Base-by-base conservation (phyloP, 2,113 vertebrate species). In the Colinus virginianus region DNA sequence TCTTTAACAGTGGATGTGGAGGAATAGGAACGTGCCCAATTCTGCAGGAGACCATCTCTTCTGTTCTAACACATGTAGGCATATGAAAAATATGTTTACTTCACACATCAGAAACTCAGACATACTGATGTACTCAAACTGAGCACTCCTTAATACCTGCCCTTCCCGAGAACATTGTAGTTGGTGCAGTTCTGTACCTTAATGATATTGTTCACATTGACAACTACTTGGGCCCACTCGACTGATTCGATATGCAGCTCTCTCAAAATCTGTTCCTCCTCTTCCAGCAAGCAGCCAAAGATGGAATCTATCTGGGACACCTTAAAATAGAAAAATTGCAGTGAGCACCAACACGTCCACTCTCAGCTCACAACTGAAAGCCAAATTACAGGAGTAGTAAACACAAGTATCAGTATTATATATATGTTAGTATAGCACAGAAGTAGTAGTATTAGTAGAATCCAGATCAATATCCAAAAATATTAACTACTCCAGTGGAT, bases 241-340 rank as follows among this genome's bases (percentile, higher is more conserved):
- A 97, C 88, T 0, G 98, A 98, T 43, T 98, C 98, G 2, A 98
- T 66, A 0, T 97, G 91, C 15, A 82, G 96, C 36, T 98, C 98
- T 94, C 98, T 98, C 92, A 99, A 96, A 70, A 98, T 97, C 61
- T 97, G 98, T 67, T 99, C 99, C 90, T 99, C 99, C 7, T 99
- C 98, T 74, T 99, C 99, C 87, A 99, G 95, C 68, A 99, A 97
- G 75, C 98, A 99, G 70, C 99, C 99, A 18, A 99, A 99, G 93
- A 99, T 97, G 0, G 97, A 97, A 80, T 99, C 98, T 92, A 99
- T 98, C 93, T 98, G 98, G 32, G 99, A 99, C n/a, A 99, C 99
- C 99, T 99, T 96, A 46, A 76, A 90, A 71, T 1, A 78, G 30
- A 69, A 82, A 66, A 75, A 75, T 10, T 51, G 26, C 46, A 80